phyloP scores from a whole-genome alignment of 2,888 invertebrate genomes.

The Polydrusus pterygomalis region DNA sequence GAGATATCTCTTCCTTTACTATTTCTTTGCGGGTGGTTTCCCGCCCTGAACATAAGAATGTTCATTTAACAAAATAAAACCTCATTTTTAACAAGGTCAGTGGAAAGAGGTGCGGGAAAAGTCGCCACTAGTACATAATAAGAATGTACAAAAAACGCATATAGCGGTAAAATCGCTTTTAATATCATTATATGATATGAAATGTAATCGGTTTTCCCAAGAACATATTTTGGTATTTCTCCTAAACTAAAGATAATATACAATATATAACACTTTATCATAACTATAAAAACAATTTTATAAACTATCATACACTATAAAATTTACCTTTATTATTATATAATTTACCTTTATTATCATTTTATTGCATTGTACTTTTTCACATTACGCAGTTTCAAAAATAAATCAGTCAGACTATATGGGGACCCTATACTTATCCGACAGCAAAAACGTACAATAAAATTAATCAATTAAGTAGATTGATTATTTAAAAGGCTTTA shows the following conservation, averaged over 20 bases:
- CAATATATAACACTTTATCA: slow-evolving; percentile 50
- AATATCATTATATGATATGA: slow-evolving; percentile 49
- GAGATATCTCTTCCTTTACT: too few relatives aligned
- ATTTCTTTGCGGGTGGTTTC: too few relatives aligned
- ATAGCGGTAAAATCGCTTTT: slow-evolving; percentile 21
- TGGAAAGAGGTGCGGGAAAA: too few relatives aligned
- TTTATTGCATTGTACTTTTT: slow-evolving; percentile 59
- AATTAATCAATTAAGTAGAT: background rate
- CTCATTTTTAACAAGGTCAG: too few relatives aligned
- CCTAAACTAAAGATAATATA: slow-evolving; percentile 37
- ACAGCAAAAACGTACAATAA: too few relatives aligned
- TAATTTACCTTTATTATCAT: slow-evolving; percentile 36
- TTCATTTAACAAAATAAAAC: too few relatives aligned
- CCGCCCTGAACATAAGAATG: too few relatives aligned
- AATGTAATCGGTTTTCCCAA: slow-evolving; percentile 32
- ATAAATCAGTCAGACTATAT: too few relatives aligned
- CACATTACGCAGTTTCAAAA: slow-evolving; percentile 25
- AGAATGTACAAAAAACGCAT: slow-evolving; percentile 21
- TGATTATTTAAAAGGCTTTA: background rate
- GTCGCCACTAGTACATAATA: background rate
- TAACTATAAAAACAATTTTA: slow-evolving; percentile 42
- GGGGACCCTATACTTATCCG: too few relatives aligned
- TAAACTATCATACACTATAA: slow-evolving; percentile 57
- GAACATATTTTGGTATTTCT: slow-evolving; percentile 24
- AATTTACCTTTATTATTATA: slow-evolving; percentile 46